Base-by-base conservation (phyloP, 2,888 invertebrate species). In the Leptopterna dolabrata region DNA sequence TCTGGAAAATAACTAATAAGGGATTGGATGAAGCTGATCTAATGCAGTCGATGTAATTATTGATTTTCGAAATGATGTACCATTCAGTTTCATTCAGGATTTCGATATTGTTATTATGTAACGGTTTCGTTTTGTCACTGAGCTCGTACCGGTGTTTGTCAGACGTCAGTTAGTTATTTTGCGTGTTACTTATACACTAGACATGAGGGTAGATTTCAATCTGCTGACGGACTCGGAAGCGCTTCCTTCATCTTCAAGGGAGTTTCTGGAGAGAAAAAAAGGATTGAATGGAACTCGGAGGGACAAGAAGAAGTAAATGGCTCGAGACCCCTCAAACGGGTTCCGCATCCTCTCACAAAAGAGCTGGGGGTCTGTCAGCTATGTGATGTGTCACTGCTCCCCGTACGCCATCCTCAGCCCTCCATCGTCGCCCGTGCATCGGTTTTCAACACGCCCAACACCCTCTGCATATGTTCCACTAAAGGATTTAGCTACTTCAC, bases 381-480 rank as follows among this genome's bases (percentile, higher is more conserved):
- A 78, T 78, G 78, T 78, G 78, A 78, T 78, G 78, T 78, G 78
- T 78, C 78, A 78, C 78, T 45, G 78, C 63, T 78, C 41, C 41
- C 19, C 76, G 29, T 19, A 71, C 30, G 13, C 73, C 41, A 41
- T 73, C 78, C 27, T 16, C 43, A 27, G 41, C 78, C 78, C 63
- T 63, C 63, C 63, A 63, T 63, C 63, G 24, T 27, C 63, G 19
- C 24, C 63, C 63, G 63, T 45, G 41, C 36, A 19, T 73, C 73
- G 19, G 36, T 14, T 41, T 36, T 73, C 73, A 73, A 73, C 73
- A 71, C 71, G 71, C 71, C 71, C 27, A 71, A 30, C 30, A 36
- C 73, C 73, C 30, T 73, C 73, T 36, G 30, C 73, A 24, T 63
- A 27, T 63, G 19, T 63, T 63, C 63, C 24, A 27, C 63, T 63